A percentile compares a stretch with the other conserved stretches of the same genome.
These are phyloP conservation scores for Drosophila cardini DNA, from an alignment of 1,140 invertebrate genomes.

Conservation along the genomic window DNA sequence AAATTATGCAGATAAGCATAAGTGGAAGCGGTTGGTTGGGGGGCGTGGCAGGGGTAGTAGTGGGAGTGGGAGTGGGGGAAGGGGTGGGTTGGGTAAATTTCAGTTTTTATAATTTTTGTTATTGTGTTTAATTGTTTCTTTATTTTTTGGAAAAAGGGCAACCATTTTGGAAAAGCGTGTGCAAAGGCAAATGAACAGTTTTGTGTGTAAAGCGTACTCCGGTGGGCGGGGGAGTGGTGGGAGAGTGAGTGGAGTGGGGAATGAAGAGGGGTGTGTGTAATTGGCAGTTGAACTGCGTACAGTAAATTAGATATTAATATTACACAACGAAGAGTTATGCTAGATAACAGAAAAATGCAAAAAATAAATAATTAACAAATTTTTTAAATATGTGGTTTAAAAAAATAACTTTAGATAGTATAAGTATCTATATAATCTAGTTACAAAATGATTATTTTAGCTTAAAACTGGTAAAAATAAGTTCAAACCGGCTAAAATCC, in stretches of 20 bases:
- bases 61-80: conserved; percentile 3
- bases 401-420: no score
- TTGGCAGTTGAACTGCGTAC: conserved; percentile 37
- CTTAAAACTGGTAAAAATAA: no score
- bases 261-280: conserved; percentile 30
- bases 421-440: no score
- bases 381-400: no score
- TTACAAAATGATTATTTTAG: no score
- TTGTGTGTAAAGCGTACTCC: conserved; percentile 1
- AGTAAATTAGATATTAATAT: not conserved
- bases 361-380: no score
- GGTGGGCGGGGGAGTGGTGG: not conserved
- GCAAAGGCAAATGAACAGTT: conserved; percentile 51
- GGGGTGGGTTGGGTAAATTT: conserved; percentile 29
- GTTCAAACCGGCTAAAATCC: no score
- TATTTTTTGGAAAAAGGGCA: conserved; percentile 14
- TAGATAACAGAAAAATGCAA: no score
- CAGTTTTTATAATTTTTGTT: conserved; percentile 11
- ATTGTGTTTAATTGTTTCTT: conserved; percentile 26
- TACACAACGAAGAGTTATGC: no score
- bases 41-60: conserved; percentile 24
- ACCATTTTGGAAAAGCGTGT: conserved; percentile 29
- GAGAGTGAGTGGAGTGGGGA: not conserved
- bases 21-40: conserved; percentile 24
- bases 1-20: conserved; percentile 81